Base-by-base conservation (phyloP, 2,113 vertebrate genomes). In the Zeus faber region DNA sequence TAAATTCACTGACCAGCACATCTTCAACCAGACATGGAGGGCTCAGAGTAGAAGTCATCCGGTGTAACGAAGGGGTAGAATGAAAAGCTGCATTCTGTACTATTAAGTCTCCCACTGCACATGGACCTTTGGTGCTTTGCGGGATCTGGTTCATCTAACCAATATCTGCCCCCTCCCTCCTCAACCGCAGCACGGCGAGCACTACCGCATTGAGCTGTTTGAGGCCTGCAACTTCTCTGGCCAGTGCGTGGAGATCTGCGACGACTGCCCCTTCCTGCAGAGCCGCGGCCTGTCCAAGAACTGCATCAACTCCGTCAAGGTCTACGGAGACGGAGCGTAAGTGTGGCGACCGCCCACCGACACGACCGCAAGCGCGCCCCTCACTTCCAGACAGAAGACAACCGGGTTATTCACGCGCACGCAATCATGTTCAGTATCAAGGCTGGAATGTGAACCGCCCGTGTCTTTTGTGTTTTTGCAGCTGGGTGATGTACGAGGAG, bases 401-500 rank as follows among this genome's bases (percentile, higher is more conserved):
- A 31, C 11, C 6, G 11, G 6, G 1, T 31, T 20, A 24, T 10
- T 13, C 20, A 14, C 49, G 21, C 22, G 8, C 23, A 16, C 27
- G 39, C 22, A 48, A 43, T 22, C 20, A 45, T 41, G 39, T 17
- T 3, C 14, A 41, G 7, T 41, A 16, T 16, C 13, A 41, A n/a
- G 6, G 16, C 3, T 2, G 16, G 16, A 41, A 17, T 1, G 16
- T 22, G 16, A 10, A 4, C 17, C 4, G 11, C 49, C 1, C 54
- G 33, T 35, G 11, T 56, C 2, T 16, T 50, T 56, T 4, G 0
- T 59, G 39, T 33, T 6, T 67, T 40, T 43, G 25, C 70, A 96
- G 94, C 83, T 95, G 95, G 95, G 93, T 95, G 82, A 90, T 97
- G 77, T 95, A 97, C 0, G 92, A 96, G 81, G 95, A 98, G 84